Conservation (phyloP, 2,888 invertebrate species). For the Epicampocera succincta region DNA sequence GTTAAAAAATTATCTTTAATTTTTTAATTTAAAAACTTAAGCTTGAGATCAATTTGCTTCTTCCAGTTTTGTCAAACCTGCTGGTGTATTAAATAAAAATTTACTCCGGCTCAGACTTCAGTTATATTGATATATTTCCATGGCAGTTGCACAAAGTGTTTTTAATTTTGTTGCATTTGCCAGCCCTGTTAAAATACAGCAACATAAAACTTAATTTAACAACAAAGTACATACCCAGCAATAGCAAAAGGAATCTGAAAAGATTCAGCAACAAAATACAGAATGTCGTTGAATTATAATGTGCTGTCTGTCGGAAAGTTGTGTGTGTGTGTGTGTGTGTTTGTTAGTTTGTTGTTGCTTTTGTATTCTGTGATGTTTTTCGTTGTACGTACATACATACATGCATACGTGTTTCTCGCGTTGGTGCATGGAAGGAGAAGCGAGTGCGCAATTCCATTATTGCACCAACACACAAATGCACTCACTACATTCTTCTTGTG, state of each 20-base stretch:
- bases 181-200: conserved; percentile 1
- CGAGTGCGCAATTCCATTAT: conserved; percentile 63
- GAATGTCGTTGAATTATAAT: conserved; percentile 31
- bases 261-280: conserved; percentile 22
- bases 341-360: conserved; percentile 36
- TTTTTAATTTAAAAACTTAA: no score
- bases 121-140: background rate
- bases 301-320: background rate
- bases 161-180: background rate
- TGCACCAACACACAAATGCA: background rate
- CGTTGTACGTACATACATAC: background rate
- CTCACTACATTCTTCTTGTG: background rate
- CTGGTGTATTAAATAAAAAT: no score
- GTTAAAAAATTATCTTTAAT: no score
- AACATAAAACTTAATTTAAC: conserved; percentile 6
- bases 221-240: conserved; percentile 11
- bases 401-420: background rate
- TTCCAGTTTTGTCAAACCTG: no score
- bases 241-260: conserved; percentile 22
- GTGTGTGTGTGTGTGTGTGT: background rate
- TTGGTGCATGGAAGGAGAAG: conserved; percentile 42
- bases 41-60: no score
- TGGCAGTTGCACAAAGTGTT: background rate
- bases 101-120: no score
- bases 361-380: conserved; percentile 30